phyloP scores from a whole-genome alignment of 2,113 vertebrate genomes.

The Corynorhinus townsendii region DNA sequence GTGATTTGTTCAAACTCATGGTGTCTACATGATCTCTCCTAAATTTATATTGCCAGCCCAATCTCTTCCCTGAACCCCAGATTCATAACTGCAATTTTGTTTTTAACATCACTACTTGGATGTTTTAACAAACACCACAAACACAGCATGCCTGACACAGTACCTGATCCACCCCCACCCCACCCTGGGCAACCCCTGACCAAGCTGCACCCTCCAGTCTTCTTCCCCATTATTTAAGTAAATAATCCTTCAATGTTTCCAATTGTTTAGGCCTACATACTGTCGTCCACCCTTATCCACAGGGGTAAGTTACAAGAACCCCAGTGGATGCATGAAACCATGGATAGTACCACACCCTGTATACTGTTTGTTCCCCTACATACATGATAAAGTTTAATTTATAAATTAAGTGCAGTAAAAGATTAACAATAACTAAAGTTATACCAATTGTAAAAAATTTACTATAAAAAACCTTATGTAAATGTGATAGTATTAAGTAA shows the following conservation, averaged over 20 bases:
- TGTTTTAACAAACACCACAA: not conserved
- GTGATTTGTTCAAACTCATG: not conserved
- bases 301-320: not conserved
- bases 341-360: not conserved
- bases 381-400: not conserved
- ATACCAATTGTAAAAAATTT: not conserved
- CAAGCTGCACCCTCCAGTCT: not conserved
- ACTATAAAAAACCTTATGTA: not conserved
- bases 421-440: not conserved
- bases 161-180: not conserved
- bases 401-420: not conserved
- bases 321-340: not conserved
- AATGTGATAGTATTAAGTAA: not conserved
- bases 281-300: not conserved
- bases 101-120: not conserved
- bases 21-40: not conserved
- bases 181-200: not conserved
- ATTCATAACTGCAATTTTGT: not conserved
- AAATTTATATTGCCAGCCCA: not conserved
- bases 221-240: not conserved
- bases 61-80: not conserved
- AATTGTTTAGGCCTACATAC: not conserved
- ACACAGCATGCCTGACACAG: not conserved
- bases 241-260: not conserved
- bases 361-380: not conserved